Evolutionary conservation across 1,140 invertebrate species (phyloP).

Genomic region (Schlechtendalia chinensis): DNA sequence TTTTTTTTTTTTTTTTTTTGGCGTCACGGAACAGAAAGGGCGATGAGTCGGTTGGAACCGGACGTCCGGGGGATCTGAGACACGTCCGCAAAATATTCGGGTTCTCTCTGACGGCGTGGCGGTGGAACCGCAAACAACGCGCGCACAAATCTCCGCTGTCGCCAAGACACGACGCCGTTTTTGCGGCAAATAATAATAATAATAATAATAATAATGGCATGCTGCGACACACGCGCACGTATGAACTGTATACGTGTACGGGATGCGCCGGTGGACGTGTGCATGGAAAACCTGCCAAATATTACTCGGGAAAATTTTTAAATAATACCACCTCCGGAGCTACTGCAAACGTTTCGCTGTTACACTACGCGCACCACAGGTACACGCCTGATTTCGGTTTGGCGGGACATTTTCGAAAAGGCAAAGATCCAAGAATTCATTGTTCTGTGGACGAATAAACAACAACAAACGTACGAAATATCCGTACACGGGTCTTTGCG

Average conservation of each 20-base stretch:
- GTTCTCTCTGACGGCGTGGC: not conserved
- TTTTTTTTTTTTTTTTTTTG: not conserved
- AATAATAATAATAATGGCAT: not conserved
- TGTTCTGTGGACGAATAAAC: not conserved
- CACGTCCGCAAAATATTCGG: conserved; percentile 14
- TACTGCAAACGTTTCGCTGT: not conserved
- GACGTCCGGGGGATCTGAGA: conserved; percentile 7
- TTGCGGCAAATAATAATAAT: not conserved
- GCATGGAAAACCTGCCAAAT: not conserved
- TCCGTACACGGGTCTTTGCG: not conserved
- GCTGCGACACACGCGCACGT: not conserved
- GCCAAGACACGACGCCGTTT: not conserved
- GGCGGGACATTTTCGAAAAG: not conserved
- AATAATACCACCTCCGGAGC: conserved; percentile 4
- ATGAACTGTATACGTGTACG: too few species aligned
- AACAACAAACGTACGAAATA: not conserved
- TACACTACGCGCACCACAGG: not conserved
- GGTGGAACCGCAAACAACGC: not conserved
- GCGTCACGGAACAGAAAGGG: too few species aligned
- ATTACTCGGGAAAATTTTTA: not conserved
- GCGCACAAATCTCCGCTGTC: conserved; percentile 10
- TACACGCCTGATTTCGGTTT: not conserved
- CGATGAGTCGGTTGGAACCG: not conserved
- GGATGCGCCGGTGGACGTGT: not conserved
- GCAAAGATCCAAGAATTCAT: not conserved